Percentiles rank a stretch among this genome's conserved stretches.
These are phyloP conservation scores for Lycocorax pyrrhopterus DNA, from an alignment of 2,113 vertebrate species.

Conservation along the genomic window DNA sequence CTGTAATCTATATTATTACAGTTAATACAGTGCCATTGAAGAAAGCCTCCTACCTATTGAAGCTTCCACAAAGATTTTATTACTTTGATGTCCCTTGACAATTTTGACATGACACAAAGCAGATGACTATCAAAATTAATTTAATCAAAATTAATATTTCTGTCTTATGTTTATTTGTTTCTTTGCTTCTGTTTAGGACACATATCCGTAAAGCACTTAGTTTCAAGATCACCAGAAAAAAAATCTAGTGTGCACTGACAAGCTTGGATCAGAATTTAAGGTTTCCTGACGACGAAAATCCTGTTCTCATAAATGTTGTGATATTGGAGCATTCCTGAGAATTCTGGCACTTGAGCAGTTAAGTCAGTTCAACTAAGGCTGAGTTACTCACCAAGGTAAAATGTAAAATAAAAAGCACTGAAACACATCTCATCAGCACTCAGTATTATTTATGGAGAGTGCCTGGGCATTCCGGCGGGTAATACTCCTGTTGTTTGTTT, in stretches of 20 bases:
- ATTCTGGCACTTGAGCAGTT: not conserved
- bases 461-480: not conserved
- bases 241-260: not conserved
- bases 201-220: not conserved
- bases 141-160: not conserved
- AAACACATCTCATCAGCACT: slow-evolving; percentile 2
- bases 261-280: not conserved
- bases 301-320: rapidly evolving
- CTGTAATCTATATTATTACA: not conserved
- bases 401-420: not conserved
- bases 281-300: not conserved
- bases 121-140: not conserved
- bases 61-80: not conserved
- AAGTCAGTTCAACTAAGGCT: not conserved
- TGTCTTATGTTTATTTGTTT: not conserved
- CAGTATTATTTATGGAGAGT: slow-evolving; percentile 42
- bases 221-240: not conserved
- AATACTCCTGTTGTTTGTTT: slow-evolving; percentile 58
- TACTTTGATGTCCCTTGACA: not conserved
- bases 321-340: not conserved
- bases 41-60: not conserved
- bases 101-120: not conserved
- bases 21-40: not conserved
- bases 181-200: not conserved
- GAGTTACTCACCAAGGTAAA: slow-evolving; percentile 2